Conservation (phyloP, 2,797 vertebrate genomes). For the Nothura maculosa region DNA sequence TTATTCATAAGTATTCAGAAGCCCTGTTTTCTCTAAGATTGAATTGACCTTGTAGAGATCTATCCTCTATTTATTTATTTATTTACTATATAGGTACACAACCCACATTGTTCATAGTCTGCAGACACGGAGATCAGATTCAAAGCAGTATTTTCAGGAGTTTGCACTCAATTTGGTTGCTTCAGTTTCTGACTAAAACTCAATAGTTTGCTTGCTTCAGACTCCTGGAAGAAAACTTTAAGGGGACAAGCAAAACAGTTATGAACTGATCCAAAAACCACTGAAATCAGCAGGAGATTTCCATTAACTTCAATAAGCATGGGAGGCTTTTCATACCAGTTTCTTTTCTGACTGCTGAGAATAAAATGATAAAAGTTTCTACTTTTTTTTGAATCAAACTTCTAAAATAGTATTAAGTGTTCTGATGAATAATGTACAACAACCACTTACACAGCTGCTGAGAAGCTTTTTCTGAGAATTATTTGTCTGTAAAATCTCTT, state of each 20-base stretch:
- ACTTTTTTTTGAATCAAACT: constrained; percentile 32
- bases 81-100: not conserved
- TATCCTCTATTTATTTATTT: not conserved
- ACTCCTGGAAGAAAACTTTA: not conserved
- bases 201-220: not conserved
- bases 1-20: not conserved
- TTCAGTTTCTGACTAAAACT: not conserved
- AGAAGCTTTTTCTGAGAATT: constrained; percentile 23
- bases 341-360: not conserved
- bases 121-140: not conserved
- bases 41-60: not conserved
- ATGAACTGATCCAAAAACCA: not conserved
- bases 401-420: constrained; percentile 38
- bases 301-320: not conserved
- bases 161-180: not conserved
- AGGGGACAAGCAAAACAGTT: not conserved
- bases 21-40: not conserved
- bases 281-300: not conserved
- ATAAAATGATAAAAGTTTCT: constrained; percentile 15
- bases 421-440: constrained; percentile 48
- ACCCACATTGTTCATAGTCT: not conserved
- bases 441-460: constrained; percentile 2
- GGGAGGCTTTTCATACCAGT: not conserved
- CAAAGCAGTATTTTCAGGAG: not conserved
- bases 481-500: constrained; percentile 26